These are phyloP conservation scores for Heliconius charithonia DNA, from an alignment of 2,888 invertebrate species.

Conservation along the genomic window DNA sequence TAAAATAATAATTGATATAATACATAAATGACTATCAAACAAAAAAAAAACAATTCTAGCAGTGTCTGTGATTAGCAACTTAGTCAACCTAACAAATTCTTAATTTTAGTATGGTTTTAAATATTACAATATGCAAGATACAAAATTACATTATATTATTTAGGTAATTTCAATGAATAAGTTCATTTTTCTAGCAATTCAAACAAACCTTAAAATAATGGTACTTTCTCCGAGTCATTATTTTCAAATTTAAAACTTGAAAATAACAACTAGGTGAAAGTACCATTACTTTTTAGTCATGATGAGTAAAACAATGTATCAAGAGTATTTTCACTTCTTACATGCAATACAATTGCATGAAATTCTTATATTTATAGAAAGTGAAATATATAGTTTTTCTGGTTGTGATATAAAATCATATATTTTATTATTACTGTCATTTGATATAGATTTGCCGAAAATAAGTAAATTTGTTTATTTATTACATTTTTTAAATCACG, in stretches of 20 bases:
- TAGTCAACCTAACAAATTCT: too few species aligned
- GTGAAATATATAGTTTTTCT: conserved; percentile 6
- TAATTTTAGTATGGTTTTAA: too few species aligned
- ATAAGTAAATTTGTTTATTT: too few species aligned
- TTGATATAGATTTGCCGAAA: too few species aligned
- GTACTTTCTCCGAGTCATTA: too few species aligned
- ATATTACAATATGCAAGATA: too few species aligned
- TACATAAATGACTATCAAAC: too few species aligned
- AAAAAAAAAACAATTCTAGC: too few species aligned
- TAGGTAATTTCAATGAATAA: not conserved
- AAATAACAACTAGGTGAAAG: conserved; percentile 26
- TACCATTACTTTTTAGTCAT: conserved; percentile 26
- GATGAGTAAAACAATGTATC: conserved; percentile 35
- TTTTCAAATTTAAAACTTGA: not conserved
- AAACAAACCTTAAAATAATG: conserved; percentile 24
- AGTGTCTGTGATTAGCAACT: too few species aligned
- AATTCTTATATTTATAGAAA: conserved; percentile 21
- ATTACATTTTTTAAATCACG: too few species aligned
- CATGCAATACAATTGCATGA: conserved; percentile 40
- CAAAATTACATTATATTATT: too few species aligned
- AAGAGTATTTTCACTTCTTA: conserved; percentile 42
- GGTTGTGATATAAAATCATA: not conserved
- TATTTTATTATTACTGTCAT: not conserved
- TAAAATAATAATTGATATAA: too few species aligned
- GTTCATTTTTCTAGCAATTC: not conserved